Conservation (phyloP, 2,888 invertebrate species). For the Leptinotarsa haldemani region DNA sequence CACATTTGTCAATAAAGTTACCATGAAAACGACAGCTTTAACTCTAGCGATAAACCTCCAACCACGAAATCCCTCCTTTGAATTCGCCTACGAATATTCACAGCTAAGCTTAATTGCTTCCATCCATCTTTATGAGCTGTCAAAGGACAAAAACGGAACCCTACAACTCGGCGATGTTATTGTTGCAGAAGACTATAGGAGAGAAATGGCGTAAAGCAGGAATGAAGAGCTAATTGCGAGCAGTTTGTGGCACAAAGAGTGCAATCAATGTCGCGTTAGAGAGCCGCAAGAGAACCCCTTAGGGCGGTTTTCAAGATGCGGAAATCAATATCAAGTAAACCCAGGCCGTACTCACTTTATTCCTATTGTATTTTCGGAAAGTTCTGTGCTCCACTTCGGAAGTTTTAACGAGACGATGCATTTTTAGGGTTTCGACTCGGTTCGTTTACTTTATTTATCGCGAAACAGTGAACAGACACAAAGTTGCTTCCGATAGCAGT, state of each 20-base stretch:
- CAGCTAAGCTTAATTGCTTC: slow-evolving; percentile 2
- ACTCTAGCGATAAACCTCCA: neutral
- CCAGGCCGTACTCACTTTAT: slow-evolving; percentile 42
- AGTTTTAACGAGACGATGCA: slow-evolving; percentile 32
- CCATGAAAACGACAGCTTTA: neutral
- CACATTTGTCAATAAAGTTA: neutral
- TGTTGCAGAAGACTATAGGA: slow-evolving; percentile 9
- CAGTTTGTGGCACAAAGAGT: slow-evolving; percentile 32
- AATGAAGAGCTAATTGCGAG: slow-evolving; percentile 24
- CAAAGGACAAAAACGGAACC: slow-evolving; percentile 1
- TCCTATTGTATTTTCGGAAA: slow-evolving; percentile 41
- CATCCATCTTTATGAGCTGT: slow-evolving; percentile 12
- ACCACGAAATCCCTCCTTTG: slow-evolving; percentile 4
- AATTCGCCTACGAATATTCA: neutral
- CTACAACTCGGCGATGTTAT: slow-evolving; percentile 17
- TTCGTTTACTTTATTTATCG: neutral
- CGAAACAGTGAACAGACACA: neutral
- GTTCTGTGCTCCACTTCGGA: slow-evolving; percentile 40
- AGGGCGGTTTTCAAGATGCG: slow-evolving; percentile 46
- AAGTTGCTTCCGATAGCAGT: neutral
- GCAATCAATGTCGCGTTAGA: slow-evolving; percentile 35
- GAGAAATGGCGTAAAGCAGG: slow-evolving; percentile 18
- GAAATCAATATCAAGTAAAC: slow-evolving; percentile 49
- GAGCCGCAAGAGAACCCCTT: slow-evolving; percentile 35
- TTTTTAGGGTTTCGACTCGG: slow-evolving; percentile 30